Evolutionary conservation across 2,797 vertebrate species (phyloP).

Genomic region (Botia almorhae): DNA sequence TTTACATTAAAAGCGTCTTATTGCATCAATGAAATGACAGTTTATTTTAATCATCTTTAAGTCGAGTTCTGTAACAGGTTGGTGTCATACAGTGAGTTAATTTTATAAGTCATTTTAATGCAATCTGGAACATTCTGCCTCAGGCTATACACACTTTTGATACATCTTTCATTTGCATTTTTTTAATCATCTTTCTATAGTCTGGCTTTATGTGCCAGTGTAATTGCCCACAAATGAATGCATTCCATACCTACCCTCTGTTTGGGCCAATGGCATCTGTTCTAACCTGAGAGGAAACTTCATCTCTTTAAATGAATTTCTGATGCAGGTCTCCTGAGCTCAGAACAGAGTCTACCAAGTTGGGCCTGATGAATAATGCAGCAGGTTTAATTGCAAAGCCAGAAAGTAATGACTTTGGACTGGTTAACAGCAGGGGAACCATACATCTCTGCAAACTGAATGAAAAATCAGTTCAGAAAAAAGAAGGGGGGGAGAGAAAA

Average conservation of each 20-base stretch:
- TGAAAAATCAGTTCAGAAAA: slow-evolving; percentile 82
- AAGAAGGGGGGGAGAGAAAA: slow-evolving; percentile 72
- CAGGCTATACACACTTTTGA: slow-evolving; percentile 1
- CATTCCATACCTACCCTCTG: slow-evolving; percentile 64
- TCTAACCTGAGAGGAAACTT: slow-evolving; percentile 74
- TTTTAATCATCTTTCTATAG: slow-evolving; percentile 10
- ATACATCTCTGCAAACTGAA: slow-evolving; percentile 86
- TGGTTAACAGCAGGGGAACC: slow-evolving; percentile 88
- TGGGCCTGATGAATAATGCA: slow-evolving; percentile 85
- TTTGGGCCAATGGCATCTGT: slow-evolving; percentile 75
- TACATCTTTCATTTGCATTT: slow-evolving; percentile 9
- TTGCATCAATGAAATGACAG: background rate
- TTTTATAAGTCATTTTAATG: slow-evolving; percentile 14
- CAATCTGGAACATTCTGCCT: background rate
- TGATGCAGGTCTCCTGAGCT: slow-evolving; percentile 80
- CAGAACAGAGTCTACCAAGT: slow-evolving; percentile 78
- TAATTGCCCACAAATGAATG: slow-evolving; percentile 30
- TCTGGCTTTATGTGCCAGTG: slow-evolving; percentile 32
- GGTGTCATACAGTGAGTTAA: background rate
- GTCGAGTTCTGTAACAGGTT: background rate
- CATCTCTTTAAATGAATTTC: slow-evolving; percentile 83
- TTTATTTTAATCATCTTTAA: slow-evolving; percentile 8
- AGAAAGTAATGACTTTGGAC: slow-evolving; percentile 89
- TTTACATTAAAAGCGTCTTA: background rate
- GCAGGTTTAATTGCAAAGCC: slow-evolving; percentile 88